Evolutionary conservation across 64 coral and sea anemone species (phyloP), one percentile per base, ranked within the genome.

Genomic region (Platygyra sinensis): DNA sequence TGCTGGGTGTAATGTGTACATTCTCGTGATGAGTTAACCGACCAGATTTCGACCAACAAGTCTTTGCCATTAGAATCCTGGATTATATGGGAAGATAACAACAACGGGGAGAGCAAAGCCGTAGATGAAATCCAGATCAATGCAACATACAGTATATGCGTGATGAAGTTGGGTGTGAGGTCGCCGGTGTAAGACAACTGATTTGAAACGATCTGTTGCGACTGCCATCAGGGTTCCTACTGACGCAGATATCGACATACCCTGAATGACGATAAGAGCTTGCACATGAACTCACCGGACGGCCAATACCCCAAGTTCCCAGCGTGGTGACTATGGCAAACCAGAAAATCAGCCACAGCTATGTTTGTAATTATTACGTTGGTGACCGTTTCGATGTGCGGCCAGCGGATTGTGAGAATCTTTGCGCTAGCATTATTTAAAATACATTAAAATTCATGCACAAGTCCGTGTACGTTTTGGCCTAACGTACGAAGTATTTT

Each of bases 291-390:
- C 8, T 72, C 64, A n/a, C 89, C 78, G 62, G 72, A 90, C 52
- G 89, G 89, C 89, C 89, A 90, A 36, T 81, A 82, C 20, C 62
- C 28, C 39, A 90, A 51, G 32, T 90, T 69, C 62, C 89, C 49
- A 80, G 64, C 4, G 80, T 39, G 0, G 89, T 51, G 0, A 90
- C 89, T 18, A 90, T 63, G 13, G 9, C 76, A 90, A 30, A 90
- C 77, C 13, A 90, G 33, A 61, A 74, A 59, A 29, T 90, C 78
- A 57, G 77, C 89, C 24, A 90, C 52, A 46, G 89, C 77, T 18
- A 90, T 64, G 67, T 90, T 90, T 16, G 77, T 82, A 17, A 90
- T 90, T 15, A 90, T 82, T 3, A 90, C 25, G 80, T 90, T 90
- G 15, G 89, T 64, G 0, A 90, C 77, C 6, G 77, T 82, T 79